Conservation (phyloP, 1,140 invertebrate species). For the Hydropsyche tenuis region DNA sequence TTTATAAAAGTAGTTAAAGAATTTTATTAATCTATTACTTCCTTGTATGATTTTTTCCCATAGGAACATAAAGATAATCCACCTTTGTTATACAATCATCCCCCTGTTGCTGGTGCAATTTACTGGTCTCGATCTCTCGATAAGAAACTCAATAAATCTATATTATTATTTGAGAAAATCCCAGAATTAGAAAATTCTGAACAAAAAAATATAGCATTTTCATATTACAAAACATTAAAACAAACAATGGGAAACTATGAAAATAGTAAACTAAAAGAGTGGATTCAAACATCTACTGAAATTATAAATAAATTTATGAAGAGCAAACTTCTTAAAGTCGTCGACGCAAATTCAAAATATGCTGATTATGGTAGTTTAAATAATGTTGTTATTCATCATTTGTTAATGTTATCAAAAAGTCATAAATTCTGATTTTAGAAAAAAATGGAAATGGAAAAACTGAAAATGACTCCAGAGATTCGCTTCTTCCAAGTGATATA, state of each 20-base stretch:
- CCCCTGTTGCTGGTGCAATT: slow-evolving; percentile 79
- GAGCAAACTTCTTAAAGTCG: slow-evolving; percentile 70
- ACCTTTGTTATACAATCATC: slow-evolving; percentile 77
- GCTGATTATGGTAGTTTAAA: no score
- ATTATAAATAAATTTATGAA: slow-evolving; percentile 69
- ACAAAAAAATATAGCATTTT: slow-evolving; percentile 75
- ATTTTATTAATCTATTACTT: background rate
- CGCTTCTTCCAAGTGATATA: background rate
- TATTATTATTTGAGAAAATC: slow-evolving; percentile 75
- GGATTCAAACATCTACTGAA: slow-evolving; percentile 64
- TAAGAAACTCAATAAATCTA: slow-evolving; percentile 76
- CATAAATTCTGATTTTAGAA: no score
- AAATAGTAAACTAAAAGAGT: slow-evolving; percentile 70
- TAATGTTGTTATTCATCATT: no score
- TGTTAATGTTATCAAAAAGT: no score
- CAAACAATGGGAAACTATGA: slow-evolving; percentile 81
- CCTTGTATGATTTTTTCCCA: background rate
- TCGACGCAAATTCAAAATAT: slow-evolving; percentile 45
- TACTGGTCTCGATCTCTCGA: slow-evolving; percentile 83
- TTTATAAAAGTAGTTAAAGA: slow-evolving; percentile 11
- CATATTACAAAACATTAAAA: slow-evolving; percentile 76
- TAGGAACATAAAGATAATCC: slow-evolving; percentile 76
- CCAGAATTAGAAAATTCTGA: slow-evolving; percentile 76
- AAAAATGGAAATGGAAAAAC: no score
- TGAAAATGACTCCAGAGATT: background rate